Evolutionary conservation across 2,888 invertebrate species (phyloP).

Genomic region (Fragum sueziense): DNA sequence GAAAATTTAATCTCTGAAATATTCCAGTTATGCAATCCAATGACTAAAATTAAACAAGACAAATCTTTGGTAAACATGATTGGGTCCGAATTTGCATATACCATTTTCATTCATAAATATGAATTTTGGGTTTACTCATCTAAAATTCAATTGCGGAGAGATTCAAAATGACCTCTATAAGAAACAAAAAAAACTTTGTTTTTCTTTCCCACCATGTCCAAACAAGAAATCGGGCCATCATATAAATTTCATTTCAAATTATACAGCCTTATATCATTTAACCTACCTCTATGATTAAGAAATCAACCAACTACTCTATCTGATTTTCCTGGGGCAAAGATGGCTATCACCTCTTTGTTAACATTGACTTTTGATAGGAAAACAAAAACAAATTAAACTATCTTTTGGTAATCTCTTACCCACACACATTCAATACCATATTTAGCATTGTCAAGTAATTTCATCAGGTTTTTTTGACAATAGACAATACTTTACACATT

Average conservation of each 20-base stretch:
- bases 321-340: conserved; percentile 4
- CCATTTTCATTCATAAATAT: neutral
- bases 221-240: neutral
- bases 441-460: no score
- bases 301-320: conserved; percentile 6
- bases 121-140: no score
- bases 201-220: neutral
- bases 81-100: neutral
- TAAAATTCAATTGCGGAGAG: no score
- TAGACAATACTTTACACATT: no score
- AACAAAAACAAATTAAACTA: neutral
- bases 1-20: no score
- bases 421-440: neutral
- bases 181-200: no score
- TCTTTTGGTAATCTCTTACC: neutral
- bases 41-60: no score
- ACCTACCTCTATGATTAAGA: neutral
- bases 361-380: neutral
- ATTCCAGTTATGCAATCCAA: no score
- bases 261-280: neutral
- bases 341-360: neutral
- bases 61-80: neutral
- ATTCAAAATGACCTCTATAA: no score
- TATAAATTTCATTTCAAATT: neutral
- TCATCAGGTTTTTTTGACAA: no score